phyloP scores from a whole-genome alignment of 2,113 vertebrate genomes.

The Brienomyrus brachyistius region DNA sequence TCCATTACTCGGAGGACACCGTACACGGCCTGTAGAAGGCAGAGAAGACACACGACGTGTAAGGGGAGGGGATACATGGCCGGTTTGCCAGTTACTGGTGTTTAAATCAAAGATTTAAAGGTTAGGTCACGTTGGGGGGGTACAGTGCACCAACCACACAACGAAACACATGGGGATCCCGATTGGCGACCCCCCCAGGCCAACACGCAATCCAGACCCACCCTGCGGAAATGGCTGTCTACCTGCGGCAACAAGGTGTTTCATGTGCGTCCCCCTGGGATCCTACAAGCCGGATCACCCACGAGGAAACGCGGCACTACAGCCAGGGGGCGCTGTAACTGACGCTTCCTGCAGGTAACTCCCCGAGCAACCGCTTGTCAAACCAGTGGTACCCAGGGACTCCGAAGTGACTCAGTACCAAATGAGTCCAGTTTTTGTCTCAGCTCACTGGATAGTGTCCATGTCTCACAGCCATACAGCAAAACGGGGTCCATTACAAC shows the following conservation, averaged over 20 bases:
- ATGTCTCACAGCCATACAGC: not conserved
- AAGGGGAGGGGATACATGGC: not conserved
- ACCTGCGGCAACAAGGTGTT: not conserved
- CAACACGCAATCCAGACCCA: not conserved
- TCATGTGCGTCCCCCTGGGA: not conserved
- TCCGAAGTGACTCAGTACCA: too few species aligned
- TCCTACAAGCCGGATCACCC: not conserved
- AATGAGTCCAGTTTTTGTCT: not conserved
- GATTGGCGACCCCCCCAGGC: not conserved
- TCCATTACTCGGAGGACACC: slow-evolving; percentile 95
- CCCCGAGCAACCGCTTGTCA: not conserved
- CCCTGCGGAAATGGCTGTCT: not conserved
- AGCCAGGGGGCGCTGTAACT: not conserved
- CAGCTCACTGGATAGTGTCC: not conserved
- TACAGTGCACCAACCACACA: not conserved
- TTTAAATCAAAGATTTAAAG: not conserved
- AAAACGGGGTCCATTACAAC: not conserved
- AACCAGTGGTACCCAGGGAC: too few species aligned
- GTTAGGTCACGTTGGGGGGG: not conserved
- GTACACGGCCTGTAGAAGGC: slow-evolving; percentile 71
- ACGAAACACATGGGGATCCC: not conserved
- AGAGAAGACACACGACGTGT: not conserved
- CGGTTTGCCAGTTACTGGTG: not conserved
- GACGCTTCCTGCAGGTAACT: not conserved
- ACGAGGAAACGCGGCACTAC: not conserved